phyloP scores from a whole-genome alignment of 2,888 invertebrate genomes.

The Patella depressa region DNA sequence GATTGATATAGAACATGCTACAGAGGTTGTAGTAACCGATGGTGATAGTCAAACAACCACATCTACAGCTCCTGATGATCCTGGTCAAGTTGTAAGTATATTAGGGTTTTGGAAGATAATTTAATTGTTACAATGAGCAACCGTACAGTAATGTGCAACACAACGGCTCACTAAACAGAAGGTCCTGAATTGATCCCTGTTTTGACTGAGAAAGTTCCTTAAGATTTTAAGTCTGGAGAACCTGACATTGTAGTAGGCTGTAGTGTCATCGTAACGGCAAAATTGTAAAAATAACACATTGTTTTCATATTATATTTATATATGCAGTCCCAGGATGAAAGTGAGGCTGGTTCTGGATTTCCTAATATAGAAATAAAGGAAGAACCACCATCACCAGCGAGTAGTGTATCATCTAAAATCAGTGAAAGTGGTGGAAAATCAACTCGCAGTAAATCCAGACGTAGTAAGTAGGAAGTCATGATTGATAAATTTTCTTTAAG shows the following conservation, averaged over 20 bases:
- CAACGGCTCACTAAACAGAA: no score
- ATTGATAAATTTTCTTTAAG: no score
- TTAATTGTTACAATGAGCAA: no score
- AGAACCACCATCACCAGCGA: slow-evolving; percentile 64
- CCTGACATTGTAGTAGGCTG: no score
- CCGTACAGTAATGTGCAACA: no score
- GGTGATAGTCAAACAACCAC: not conserved
- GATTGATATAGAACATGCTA: not conserved
- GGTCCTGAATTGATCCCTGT: no score
- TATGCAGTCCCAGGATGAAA: slow-evolving; percentile 1
- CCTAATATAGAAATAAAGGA: slow-evolving; percentile 50
- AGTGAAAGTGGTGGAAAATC: slow-evolving; percentile 58
- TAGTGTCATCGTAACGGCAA: no score
- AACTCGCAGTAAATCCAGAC: not conserved
- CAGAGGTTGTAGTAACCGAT: not conserved
- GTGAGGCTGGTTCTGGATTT: slow-evolving; percentile 31
- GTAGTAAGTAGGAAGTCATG: not conserved
- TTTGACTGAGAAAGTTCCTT: no score
- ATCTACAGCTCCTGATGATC: not conserved
- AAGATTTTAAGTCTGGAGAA: no score
- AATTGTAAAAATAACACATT: no score
- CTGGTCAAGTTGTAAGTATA: slow-evolving; percentile 2
- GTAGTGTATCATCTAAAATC: slow-evolving; percentile 64
- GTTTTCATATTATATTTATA: slow-evolving; percentile 1
- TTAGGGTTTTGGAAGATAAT: not conserved